Percentiles rank a stretch among this genome's conserved stretches.
Conservation (phyloP, 2,888 invertebrate genomes). For the Criorhina ranunculi region DNA sequence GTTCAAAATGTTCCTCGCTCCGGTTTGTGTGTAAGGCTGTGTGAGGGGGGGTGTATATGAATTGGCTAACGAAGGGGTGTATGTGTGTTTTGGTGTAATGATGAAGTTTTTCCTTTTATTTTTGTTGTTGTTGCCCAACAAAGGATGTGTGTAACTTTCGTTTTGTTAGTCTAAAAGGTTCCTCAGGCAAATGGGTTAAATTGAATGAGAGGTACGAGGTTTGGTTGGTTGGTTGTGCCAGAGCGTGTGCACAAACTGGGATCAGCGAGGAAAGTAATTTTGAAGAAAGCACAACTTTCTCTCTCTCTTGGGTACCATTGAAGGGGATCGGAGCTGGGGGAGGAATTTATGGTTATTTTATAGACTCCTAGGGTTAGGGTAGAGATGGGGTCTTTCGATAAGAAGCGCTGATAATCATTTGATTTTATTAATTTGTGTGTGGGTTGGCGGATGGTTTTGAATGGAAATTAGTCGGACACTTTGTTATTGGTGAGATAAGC, state of each 20-base stretch:
- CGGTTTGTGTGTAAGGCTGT: constrained; percentile 15
- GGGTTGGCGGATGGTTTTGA: not conserved
- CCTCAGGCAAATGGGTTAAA: constrained; percentile 46
- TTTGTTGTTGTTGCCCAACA: constrained; percentile 5
- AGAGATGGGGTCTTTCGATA: constrained; percentile 1
- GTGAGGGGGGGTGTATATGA: not conserved
- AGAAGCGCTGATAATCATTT: constrained; percentile 15
- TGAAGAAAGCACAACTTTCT: constrained; percentile 33
- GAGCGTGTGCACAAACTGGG: not conserved
- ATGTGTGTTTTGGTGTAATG: constrained; percentile 27
- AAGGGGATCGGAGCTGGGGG: not conserved
- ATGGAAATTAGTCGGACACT: constrained; percentile 14
- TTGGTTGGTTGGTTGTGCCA: constrained; percentile 5
- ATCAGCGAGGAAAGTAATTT: constrained; percentile 27
- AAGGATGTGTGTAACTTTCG: constrained; percentile 7
- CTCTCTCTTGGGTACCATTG: too few species aligned
- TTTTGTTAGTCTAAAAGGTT: constrained; percentile 16
- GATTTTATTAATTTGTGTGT: constrained; percentile 28
- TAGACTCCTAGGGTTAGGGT: not conserved
- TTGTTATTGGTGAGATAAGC: constrained; percentile 8
- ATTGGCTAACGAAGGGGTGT: constrained; percentile 42
- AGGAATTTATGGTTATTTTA: constrained; percentile 35
- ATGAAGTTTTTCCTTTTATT: constrained; percentile 30
- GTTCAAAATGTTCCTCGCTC: constrained; percentile 37
- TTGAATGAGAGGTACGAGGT: constrained; percentile 20